Conservation (phyloP, 2,888 invertebrate genomes). For the Caenorhabditis plicata region DNA sequence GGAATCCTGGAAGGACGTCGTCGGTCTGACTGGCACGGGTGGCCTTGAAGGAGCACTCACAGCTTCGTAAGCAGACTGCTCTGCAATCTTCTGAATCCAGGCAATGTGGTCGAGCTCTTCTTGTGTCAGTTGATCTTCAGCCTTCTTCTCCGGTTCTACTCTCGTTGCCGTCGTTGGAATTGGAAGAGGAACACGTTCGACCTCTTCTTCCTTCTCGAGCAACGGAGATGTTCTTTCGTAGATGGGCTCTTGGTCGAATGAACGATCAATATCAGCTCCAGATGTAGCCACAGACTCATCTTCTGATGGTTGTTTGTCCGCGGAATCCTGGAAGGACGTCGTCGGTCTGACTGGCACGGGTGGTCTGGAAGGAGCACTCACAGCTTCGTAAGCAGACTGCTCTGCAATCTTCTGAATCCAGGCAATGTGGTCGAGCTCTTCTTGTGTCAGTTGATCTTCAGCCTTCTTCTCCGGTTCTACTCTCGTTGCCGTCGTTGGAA, state of each 20-base stretch:
- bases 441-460: background rate
- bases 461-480: background rate
- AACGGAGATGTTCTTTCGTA: background rate
- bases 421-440: background rate
- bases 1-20: background rate
- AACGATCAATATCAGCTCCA: background rate
- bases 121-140: background rate
- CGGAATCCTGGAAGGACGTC: background rate
- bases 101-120: constrained; percentile 1
- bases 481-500: background rate
- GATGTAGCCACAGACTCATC: background rate
- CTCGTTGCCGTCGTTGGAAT: background rate
- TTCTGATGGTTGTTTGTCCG: background rate
- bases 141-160: background rate
- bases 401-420: background rate
- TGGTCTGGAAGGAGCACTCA: background rate
- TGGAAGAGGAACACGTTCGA: too few relatives aligned
- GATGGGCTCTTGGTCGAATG: background rate
- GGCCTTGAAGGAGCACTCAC: background rate
- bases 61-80: background rate
- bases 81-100: background rate
- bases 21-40: background rate
- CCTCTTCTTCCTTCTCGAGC: too few relatives aligned
- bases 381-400: background rate
- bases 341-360: background rate